These are phyloP conservation scores for Botrylloides violaceus DNA, from an alignment of 23 tunicate genomes.

Conservation along the genomic window DNA sequence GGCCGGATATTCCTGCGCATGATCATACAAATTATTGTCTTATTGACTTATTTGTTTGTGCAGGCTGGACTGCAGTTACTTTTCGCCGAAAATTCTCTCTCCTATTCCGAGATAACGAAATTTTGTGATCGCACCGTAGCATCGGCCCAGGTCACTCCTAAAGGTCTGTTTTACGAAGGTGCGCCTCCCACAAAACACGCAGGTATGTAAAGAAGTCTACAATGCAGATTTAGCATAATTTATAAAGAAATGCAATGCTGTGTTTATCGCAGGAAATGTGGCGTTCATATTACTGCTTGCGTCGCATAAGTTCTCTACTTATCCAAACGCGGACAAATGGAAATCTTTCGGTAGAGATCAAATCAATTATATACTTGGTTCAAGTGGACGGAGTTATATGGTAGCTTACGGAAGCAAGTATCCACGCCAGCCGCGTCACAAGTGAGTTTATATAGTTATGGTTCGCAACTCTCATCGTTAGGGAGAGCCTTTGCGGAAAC, in stretches of 20 bases:
- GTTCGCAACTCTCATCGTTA: too few relatives aligned
- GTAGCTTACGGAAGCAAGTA: slow-evolving; percentile 64
- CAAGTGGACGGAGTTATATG: slow-evolving; percentile 52
- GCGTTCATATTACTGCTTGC: slow-evolving; percentile 67
- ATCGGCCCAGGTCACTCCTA: slow-evolving; percentile 30
- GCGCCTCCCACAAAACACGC: slow-evolving; percentile 79
- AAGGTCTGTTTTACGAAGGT: slow-evolving; percentile 40
- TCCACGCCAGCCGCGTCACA: slow-evolving; percentile 81
- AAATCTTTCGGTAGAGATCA: slow-evolving; percentile 45
- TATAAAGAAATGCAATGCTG: not conserved
- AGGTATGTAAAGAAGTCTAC: slow-evolving; percentile 22
- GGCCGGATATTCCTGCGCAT: too few relatives aligned
- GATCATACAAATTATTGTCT: not conserved
- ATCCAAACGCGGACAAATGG: slow-evolving; percentile 34
- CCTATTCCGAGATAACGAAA: slow-evolving; percentile 28
- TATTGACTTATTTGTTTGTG: too few relatives aligned
- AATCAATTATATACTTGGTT: slow-evolving; percentile 58
- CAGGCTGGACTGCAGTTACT: slow-evolving; percentile 82
- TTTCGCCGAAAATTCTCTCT: slow-evolving; percentile 14
- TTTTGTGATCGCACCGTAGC: slow-evolving; percentile 53
- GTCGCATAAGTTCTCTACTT: slow-evolving; percentile 39
- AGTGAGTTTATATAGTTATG: too few relatives aligned
- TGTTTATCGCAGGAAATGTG: slow-evolving; percentile 50
- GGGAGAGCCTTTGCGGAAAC: too few relatives aligned
- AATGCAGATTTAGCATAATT: not conserved